Evolutionary conservation across 2,797 vertebrate genomes (phyloP), one percentile per base, ranked within the genome.

Genomic region (Spinus pinus): DNA sequence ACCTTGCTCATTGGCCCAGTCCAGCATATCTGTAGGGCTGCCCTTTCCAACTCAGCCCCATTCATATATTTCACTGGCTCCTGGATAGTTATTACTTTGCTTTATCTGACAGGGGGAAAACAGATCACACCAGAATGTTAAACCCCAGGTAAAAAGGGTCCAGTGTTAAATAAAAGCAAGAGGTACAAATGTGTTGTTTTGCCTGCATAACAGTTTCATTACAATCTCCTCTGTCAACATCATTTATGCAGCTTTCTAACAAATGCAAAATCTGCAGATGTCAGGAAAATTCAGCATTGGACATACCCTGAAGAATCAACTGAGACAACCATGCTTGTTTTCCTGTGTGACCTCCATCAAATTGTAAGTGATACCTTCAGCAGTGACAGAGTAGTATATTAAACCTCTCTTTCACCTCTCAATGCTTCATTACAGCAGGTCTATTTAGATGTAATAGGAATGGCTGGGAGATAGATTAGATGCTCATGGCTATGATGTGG

Each of bases 351-450:
- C 27, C 56, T 77, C 58, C 58, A 72, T 53, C 56, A 88, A 42
- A 84, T 25, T 90, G 70, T 66, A 93, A 91, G 83, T 80, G 5
- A 21, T 78, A 78, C 25, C 49, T 82, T 50, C 74, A 93, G 61
- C 58, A 49, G 65, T 83, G 87, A 75, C 46, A 81, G 58, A 47
- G 31, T 39, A 64, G 75, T 75, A 67, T 35, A 61, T 89, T 92
- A 92, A 95, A 53, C 54, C 46, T 27, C 60, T 69, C 57, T 85
- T 84, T 93, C 81, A 92, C 81, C 88, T 94, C 58, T 91, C 86
- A 66, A 5, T 74, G 86, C 64, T 86, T 90, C 77, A 67, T 91
- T 92, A 60, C 42, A 93, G 35, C 27, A 51, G 50, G 28, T 67
- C 50, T 85, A 15, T 85, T 89, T 64, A 69, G 58, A 66, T 66